phyloP scores from a whole-genome alignment of 1,140 invertebrate species.

The Calycopis cecrops region DNA sequence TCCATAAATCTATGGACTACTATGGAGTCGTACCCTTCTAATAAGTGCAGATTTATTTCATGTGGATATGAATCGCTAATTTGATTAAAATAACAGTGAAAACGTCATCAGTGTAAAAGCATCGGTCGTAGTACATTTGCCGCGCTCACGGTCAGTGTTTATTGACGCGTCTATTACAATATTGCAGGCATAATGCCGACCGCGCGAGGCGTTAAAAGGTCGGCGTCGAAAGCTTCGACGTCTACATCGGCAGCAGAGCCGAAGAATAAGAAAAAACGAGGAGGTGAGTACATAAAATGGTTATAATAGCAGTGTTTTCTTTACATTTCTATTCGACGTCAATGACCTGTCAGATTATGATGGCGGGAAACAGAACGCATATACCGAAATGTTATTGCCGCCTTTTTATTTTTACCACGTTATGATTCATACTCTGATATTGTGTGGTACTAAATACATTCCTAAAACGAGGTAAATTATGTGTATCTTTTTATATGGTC shows the following conservation, averaged over 20 bases:
- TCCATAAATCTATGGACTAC: conserved; percentile 48
- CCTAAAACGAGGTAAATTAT: conserved; percentile 19
- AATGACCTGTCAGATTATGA: conserved; percentile 71
- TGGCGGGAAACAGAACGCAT: conserved; percentile 62
- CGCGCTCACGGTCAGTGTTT: conserved; percentile 52
- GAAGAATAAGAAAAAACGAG: conserved; percentile 70
- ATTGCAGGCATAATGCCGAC: conserved; percentile 70
- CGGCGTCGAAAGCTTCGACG: conserved; percentile 60
- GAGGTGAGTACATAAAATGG: conserved; percentile 46
- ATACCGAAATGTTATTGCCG: conserved; percentile 26
- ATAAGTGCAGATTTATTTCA: conserved; percentile 48
- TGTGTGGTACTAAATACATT: not conserved
- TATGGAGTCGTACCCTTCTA: conserved; percentile 57
- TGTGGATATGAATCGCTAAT: conserved; percentile 50
- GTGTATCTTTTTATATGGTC: conserved; percentile 23
- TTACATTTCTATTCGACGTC: conserved; percentile 63
- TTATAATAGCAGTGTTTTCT: conserved; percentile 59
- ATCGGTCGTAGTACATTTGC: conserved; percentile 43
- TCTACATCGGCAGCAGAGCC: conserved; percentile 45
- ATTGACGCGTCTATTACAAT: conserved; percentile 65
- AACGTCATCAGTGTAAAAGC: conserved; percentile 54
- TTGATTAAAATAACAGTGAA: conserved; percentile 55
- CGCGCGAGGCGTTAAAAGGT: conserved; percentile 62
- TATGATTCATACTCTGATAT: not conserved
- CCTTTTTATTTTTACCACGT: conserved; percentile 20